Conservation (phyloP, 2,113 vertebrate genomes). For the Caracal caracal region DNA sequence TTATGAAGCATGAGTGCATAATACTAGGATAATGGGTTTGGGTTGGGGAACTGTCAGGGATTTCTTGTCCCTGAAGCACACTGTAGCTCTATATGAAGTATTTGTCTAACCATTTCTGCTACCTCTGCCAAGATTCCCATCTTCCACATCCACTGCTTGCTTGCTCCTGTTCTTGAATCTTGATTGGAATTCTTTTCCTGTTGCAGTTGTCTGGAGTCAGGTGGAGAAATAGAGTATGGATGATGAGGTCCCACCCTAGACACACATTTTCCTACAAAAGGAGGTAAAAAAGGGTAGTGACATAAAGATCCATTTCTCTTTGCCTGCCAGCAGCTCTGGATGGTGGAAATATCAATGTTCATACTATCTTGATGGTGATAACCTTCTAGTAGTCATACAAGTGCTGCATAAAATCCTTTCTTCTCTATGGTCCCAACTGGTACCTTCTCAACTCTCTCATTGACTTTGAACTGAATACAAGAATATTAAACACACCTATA, state of each 20-base stretch:
- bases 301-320: not conserved
- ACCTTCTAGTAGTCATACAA: not conserved
- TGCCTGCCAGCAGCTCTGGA: not conserved
- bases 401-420: not conserved
- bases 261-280: not conserved
- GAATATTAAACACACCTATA: constrained; percentile 11
- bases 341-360: not conserved
- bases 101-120: not conserved
- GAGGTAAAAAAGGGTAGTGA: not conserved
- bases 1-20: not conserved
- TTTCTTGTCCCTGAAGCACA: not conserved
- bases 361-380: not conserved
- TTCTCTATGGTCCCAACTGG: not conserved
- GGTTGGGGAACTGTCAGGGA: not conserved
- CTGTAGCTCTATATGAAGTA: not conserved
- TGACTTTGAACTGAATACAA: not conserved
- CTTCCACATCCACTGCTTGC: not conserved
- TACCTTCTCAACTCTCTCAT: not conserved
- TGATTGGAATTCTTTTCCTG: not conserved
- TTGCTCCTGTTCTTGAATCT: not conserved
- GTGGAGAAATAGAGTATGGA: not conserved
- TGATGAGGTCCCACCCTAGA: not conserved
- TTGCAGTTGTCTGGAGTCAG: too few species aligned
- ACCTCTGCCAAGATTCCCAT: not conserved
- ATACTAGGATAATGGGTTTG: not conserved